Base-by-base conservation (phyloP, 2,888 invertebrate genomes). In the Mythimna pallens region DNA sequence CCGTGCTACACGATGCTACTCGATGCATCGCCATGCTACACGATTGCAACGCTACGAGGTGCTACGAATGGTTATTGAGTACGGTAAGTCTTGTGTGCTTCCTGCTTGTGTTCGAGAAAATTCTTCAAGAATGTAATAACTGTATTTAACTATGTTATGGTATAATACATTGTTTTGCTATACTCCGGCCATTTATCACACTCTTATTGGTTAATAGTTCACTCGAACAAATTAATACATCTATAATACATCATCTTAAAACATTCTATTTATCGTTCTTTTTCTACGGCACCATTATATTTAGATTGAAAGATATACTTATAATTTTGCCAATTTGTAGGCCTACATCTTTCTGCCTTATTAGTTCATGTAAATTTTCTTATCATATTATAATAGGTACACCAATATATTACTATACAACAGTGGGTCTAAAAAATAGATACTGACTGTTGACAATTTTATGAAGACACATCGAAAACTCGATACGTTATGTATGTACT, bases 341-440 rank as follows among this genome's bases (percentile, higher is more conserved):
- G 50, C 77, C 71, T 65, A 57, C 36, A 63, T 68, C 47, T 75
- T 82, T 69, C 62, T 61, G 63, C 34, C 65, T 77, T 77, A 52
- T 63, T 4, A 61, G 9, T 61, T 70, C 36, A 62, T 80, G 64
- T 74, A 79, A 69, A 73, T 52, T 22, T 70, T 70, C 67, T 70
- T 73, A 82, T 30, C 77, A n/a, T 62, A 81, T 30, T 70, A n/a
- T 62, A 77, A 47, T 70, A 73, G 77, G 50, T 83, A 82, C 75
- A 75, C 50, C 77, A 76, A 80, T 77, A 81, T 62, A 59, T 50
- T 83, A 86, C 84, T 83, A 83, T 87, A 91, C 87, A 93, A 93
- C 88, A 92, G 88, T 89, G 86, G 89, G 83, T 92, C 91, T 90
- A 92, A 92, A 93, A 93, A 91, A 93, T 93, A 93, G 89, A 87